Evolutionary conservation across 2,888 invertebrate genomes (phyloP).

Genomic region (Anorthoa munda): DNA sequence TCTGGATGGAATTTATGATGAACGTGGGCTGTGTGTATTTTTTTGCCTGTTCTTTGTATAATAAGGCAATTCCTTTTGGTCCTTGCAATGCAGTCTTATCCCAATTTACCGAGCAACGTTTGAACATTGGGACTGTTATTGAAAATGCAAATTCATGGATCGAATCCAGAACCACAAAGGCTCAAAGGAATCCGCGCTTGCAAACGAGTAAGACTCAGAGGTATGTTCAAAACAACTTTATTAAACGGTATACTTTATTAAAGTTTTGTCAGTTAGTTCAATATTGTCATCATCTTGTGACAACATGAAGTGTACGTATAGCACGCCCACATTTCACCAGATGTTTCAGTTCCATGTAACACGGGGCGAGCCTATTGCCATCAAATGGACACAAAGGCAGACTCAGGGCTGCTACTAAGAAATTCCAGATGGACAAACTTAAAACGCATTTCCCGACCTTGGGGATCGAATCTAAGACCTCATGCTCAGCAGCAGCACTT

Average conservation of each 20-base stretch:
- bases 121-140: background rate
- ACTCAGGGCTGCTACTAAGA: no score
- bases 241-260: background rate
- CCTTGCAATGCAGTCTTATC: background rate
- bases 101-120: background rate
- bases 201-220: background rate
- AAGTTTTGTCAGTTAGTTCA: background rate
- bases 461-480: no score
- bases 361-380: no score
- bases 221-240: background rate
- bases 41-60: background rate
- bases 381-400: no score
- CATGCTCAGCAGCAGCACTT: no score
- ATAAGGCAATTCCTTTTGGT: background rate
- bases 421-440: no score
- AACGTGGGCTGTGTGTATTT: background rate
- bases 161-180: background rate
- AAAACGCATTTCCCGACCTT: no score
- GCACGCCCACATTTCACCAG: no score
- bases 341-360: no score
- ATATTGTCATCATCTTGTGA: slow-evolving; percentile 27
- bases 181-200: background rate
- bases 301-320: no score
- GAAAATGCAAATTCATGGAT: background rate
- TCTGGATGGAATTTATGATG: slow-evolving; percentile 21